Percentiles rank a stretch among this genome's conserved stretches.
phyloP scores from a whole-genome alignment of 2,888 invertebrate genomes.

The Xestobium rufovillosum region DNA sequence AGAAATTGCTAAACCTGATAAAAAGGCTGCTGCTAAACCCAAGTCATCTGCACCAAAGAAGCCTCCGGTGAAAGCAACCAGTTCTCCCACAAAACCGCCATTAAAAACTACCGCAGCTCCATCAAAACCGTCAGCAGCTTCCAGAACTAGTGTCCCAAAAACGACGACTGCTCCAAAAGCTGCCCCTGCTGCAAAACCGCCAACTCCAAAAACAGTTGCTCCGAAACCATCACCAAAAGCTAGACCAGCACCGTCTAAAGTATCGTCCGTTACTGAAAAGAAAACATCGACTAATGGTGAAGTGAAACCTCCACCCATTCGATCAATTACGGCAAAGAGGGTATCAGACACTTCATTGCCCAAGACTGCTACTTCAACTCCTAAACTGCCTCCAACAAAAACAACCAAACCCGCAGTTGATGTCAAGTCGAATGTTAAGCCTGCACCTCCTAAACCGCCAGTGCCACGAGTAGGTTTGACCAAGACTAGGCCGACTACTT shows the following conservation, averaged over 20 bases:
- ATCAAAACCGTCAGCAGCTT: conserved; percentile 15
- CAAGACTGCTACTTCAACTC: conserved; percentile 20
- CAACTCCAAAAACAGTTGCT: conserved; percentile 16
- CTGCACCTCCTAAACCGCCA: conserved; percentile 24
- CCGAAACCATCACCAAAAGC: conserved; percentile 4
- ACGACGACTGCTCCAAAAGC: conserved; percentile 18
- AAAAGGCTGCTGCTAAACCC: conserved; percentile 19
- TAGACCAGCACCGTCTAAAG: conserved; percentile 16
- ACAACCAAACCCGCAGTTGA: conserved; percentile 22
- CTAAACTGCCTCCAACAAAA: conserved; percentile 19
- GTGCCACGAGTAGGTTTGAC: conserved; percentile 17
- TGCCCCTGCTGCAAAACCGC: conserved; percentile 28
- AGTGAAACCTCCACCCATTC: conserved; percentile 37
- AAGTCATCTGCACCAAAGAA: conserved; percentile 17
- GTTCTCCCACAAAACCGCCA: conserved; percentile 21
- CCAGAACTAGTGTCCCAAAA: conserved; percentile 15
- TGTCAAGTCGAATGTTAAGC: conserved; percentile 21
- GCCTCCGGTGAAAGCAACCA: conserved; percentile 19
- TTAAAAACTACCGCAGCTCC: conserved; percentile 22
- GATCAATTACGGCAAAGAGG: conserved; percentile 19
- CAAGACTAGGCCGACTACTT: conserved; percentile 2
- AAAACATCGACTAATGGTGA: conserved; percentile 53
- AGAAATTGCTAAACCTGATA: conserved; percentile 18
- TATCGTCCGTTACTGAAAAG: conserved; percentile 37
- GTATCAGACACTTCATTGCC: conserved; percentile 16